Base-by-base conservation (phyloP, 1,140 invertebrate genomes). In the Uloborus diversus region DNA sequence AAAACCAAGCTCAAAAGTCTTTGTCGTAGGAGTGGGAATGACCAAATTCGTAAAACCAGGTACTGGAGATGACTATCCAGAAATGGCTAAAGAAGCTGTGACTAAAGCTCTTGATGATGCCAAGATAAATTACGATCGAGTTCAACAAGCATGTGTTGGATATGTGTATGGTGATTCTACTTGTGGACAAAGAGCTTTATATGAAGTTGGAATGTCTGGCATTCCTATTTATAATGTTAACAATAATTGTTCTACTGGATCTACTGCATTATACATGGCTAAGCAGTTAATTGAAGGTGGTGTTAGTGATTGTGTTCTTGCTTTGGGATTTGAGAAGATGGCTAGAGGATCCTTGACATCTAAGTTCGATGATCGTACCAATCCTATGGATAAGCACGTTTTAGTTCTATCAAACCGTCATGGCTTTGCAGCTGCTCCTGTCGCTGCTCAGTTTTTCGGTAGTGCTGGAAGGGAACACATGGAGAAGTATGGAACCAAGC, bases 191-290 rank as follows among this genome's bases (percentile, higher is more conserved):
- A 89, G 97, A 82, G 94, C 95, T 0, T 84, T 99, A 1, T 99
- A 99, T 87, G 92, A 96, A 86, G 88, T 99, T 47, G 98, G 98
- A 47, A 92, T 99, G 90, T 98, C 92, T 53, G 98, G 97, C 25
- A 98, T 99, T 83, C 98, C 98, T 11, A 93, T 99, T 79, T 97
- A 94, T 88, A 99, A 99, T 89, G 97, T 99, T 0, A 99, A 99
- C 87, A 99, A 99, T 85, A 98, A 98, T 85, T 99, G 98, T 85
- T 93, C 97, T 0, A 99, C 96, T 23, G 98, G 98, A 13, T 95
- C 97, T 0, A 95, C 94, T 66, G 97, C 97, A 3, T 85, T 99
- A 0, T 91, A 92, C 78, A 87, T 99, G 84, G 96, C 92, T 0
- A 97, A 97, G 85, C 95, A 99, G 86, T 89, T 98, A 9, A 89